These are phyloP conservation scores for Pammene aurita DNA, from an alignment of 2,888 invertebrate genomes.

Conservation along the genomic window DNA sequence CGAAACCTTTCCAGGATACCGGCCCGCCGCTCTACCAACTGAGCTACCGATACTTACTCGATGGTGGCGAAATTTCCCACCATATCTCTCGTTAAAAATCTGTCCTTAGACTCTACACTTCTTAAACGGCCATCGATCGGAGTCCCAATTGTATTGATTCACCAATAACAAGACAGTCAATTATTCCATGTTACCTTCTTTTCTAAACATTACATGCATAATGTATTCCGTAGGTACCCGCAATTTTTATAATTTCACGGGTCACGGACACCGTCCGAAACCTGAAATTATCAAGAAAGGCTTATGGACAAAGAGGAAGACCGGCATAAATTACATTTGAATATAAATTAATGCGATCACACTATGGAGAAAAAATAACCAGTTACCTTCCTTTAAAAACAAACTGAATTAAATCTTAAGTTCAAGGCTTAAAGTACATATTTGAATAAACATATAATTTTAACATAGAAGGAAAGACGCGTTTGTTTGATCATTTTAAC, in stretches of 20 bases:
- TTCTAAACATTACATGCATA: slow-evolving; percentile 7
- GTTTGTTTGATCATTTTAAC: slow-evolving; percentile 47
- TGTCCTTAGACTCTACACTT: too few relatives aligned
- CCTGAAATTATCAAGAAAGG: slow-evolving; percentile 54
- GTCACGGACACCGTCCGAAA: slow-evolving; percentile 49
- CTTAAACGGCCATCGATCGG: too few relatives aligned
- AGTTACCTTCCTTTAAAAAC: slow-evolving; percentile 29
- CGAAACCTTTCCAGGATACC: too few relatives aligned
- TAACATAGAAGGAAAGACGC: slow-evolving; percentile 35
- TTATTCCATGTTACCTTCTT: too few relatives aligned
- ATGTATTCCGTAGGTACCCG: slow-evolving; percentile 26
- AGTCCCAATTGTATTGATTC: too few relatives aligned
- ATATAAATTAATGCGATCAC: slow-evolving; percentile 78
- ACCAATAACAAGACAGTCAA: too few relatives aligned
- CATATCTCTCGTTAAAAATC: too few relatives aligned
- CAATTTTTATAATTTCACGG: slow-evolving; percentile 65
- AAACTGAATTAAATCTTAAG: background rate
- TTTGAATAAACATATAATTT: slow-evolving; percentile 23
- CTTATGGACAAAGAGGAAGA: slow-evolving; percentile 60
- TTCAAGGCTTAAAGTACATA: background rate
- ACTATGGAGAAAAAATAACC: slow-evolving; percentile 65
- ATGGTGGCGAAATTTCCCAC: too few relatives aligned
- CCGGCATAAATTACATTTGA: slow-evolving; percentile 79
- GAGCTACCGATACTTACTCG: too few relatives aligned
- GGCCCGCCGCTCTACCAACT: too few relatives aligned